Evolutionary conservation across 2,888 invertebrate genomes (phyloP).

Genomic region (Ametastegia equiseti): DNA sequence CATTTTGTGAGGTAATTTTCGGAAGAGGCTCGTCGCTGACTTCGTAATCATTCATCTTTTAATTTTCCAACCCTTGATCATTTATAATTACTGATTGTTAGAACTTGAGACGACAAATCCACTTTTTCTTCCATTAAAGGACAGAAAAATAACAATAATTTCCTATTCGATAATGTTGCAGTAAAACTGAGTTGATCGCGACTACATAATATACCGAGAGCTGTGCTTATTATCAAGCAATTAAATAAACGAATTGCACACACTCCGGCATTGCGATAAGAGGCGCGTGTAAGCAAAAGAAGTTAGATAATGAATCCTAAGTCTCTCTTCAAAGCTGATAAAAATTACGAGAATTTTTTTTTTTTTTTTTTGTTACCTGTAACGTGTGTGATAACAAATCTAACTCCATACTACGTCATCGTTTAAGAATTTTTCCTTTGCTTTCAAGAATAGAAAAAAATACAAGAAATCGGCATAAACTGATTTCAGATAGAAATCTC

Average conservation of each 20-base stretch:
- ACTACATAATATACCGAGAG: neutral
- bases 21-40: no score
- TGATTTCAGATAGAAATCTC: neutral
- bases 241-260: conserved; percentile 13
- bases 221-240: neutral
- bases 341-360: neutral
- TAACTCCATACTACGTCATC: neutral
- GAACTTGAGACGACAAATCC: no score
- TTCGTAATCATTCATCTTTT: no score
- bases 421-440: conserved; percentile 5
- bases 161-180: no score
- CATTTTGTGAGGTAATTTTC: neutral
- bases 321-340: neutral
- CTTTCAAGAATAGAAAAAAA: neutral
- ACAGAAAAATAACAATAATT: no score
- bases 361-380: no score
- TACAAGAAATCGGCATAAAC: neutral
- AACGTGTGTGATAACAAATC: conserved; percentile 2
- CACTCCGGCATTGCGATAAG: conserved; percentile 6
- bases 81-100: no score
- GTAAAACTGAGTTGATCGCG: no score
- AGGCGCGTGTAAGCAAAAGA: neutral
- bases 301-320: conserved; percentile 14
- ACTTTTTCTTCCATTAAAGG: no score
- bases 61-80: no score